Conservation (phyloP, 2,113 vertebrate genomes). For the Caranx melampygus region DNA sequence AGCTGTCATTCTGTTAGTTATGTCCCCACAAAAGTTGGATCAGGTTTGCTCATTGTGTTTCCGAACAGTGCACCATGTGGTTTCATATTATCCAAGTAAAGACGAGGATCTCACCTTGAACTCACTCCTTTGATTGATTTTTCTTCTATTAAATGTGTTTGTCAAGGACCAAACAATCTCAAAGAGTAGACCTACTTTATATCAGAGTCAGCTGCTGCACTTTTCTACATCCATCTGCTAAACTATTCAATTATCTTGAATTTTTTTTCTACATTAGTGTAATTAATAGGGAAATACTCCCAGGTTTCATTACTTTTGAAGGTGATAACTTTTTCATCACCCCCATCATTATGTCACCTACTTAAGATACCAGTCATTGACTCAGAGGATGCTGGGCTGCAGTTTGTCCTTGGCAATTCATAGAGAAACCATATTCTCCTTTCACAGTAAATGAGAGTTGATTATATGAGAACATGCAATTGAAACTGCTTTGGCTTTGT, state of each 20-base stretch:
- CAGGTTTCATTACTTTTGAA: neutral
- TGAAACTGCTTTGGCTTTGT: neutral
- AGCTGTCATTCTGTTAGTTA: neutral
- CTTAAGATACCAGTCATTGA: neutral
- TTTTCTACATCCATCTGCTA: neutral
- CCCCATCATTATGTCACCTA: neutral
- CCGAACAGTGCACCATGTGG: neutral
- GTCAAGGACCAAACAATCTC: neutral
- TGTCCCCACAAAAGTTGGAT: neutral
- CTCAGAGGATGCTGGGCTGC: neutral
- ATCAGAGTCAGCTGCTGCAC: neutral
- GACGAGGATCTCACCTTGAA: constrained; percentile 5
- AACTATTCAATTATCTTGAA: neutral
- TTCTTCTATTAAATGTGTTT: constrained; percentile 1
- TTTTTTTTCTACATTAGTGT: neutral
- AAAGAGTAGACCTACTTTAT: neutral
- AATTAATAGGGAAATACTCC: neutral
- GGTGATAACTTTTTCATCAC: neutral
- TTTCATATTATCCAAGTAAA: neutral
- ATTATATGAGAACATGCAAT: neutral
- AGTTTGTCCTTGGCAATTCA: neutral
- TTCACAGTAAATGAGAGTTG: neutral
- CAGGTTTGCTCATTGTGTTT: neutral
- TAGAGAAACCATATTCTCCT: neutral
- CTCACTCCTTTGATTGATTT: neutral